phyloP scores from a whole-genome alignment of 35 echinoderm and acorn worm species.

The Hemicentrotus pulcherrimus region DNA sequence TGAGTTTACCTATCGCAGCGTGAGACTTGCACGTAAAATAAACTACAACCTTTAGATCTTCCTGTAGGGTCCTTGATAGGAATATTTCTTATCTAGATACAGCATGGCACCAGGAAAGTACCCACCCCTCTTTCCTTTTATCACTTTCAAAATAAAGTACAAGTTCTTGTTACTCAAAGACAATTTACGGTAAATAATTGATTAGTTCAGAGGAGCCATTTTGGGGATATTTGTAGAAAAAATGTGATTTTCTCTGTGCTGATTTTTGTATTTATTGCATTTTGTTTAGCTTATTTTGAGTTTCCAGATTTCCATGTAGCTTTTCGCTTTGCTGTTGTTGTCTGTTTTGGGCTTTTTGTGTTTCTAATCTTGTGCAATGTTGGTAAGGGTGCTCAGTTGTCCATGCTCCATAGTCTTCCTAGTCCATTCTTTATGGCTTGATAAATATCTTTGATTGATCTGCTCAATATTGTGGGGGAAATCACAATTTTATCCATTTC shows the following conservation, averaged over 20 bases:
- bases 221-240: background rate
- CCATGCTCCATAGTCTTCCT: background rate
- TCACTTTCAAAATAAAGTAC: background rate
- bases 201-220: background rate
- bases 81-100: background rate
- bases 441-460: background rate
- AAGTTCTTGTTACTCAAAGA: background rate
- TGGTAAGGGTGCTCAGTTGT: background rate
- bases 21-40: background rate
- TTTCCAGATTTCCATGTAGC: too few relatives aligned
- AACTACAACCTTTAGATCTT: background rate
- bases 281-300: too few relatives aligned
- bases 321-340: too few relatives aligned
- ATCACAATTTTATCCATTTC: slow-evolving; percentile 17
- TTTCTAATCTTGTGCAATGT: too few relatives aligned
- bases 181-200: background rate
- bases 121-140: background rate
- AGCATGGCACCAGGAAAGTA: background rate
- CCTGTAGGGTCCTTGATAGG: background rate
- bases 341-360: too few relatives aligned
- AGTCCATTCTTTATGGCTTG: background rate
- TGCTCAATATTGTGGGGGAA: background rate
- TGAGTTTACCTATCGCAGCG: slow-evolving; percentile 6
- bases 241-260: too few relatives aligned
- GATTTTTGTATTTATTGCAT: too few relatives aligned